Conservation (phyloP, 2,888 invertebrate genomes). For the Glomeris marginata region DNA sequence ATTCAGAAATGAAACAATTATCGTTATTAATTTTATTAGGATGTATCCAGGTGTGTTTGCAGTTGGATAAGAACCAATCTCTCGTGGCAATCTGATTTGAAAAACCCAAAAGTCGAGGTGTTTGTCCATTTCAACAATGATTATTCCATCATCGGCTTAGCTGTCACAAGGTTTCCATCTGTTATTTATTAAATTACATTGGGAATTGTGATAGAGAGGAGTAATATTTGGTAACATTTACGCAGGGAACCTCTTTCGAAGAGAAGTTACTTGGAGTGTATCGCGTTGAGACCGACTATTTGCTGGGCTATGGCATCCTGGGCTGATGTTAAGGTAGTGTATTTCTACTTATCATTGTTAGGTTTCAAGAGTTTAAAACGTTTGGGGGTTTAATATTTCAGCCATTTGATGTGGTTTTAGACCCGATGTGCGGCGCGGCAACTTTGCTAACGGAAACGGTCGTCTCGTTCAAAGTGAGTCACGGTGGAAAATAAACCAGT, state of each 20-base stretch:
- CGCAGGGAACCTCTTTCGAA: constrained; percentile 9
- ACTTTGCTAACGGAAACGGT: constrained; percentile 15
- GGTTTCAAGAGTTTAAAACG: not conserved
- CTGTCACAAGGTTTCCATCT: constrained; percentile 12
- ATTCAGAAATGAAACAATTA: too few species aligned
- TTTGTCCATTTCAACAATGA: constrained; percentile 16
- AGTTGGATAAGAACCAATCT: too few species aligned
- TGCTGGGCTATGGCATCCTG: constrained; percentile 13
- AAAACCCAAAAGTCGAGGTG: not conserved
- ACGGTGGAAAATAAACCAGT: too few species aligned
- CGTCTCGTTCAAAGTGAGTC: too few species aligned
- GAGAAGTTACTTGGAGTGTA: constrained; percentile 10
- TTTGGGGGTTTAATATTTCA: not conserved
- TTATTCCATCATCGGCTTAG: constrained; percentile 13
- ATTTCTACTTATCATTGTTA: not conserved
- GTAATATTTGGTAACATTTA: too few species aligned
- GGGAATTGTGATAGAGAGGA: too few species aligned
- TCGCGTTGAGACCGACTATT: constrained; percentile 14
- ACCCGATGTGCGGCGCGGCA: constrained; percentile 17
- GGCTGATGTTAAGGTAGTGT: constrained; percentile 5
- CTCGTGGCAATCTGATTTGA: too few species aligned
- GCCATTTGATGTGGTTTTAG: constrained; percentile 12
- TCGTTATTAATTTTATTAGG: too few species aligned
- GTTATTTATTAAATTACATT: too few species aligned
- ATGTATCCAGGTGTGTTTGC: too few species aligned